phyloP scores from a whole-genome alignment of 2,797 vertebrate species.

The Trachurus trachurus region DNA sequence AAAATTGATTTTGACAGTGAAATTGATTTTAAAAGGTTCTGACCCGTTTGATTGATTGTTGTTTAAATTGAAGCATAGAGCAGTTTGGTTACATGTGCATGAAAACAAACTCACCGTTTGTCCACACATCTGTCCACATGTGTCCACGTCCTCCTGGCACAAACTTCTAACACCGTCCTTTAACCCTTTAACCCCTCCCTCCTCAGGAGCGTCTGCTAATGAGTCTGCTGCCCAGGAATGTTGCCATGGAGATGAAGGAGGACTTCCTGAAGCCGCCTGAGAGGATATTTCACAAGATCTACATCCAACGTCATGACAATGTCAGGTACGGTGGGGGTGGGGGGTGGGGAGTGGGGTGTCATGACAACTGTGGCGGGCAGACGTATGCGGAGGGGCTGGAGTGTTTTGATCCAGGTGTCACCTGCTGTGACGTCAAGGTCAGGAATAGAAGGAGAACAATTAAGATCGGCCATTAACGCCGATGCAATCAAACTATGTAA shows the following conservation, averaged over 20 bases:
- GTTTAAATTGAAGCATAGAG: not conserved
- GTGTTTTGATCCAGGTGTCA: slow-evolving; percentile 67
- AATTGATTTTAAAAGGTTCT: not conserved
- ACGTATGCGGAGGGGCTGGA: slow-evolving; percentile 7
- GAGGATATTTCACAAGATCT: slow-evolving; percentile 98
- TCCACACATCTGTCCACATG: too few relatives aligned
- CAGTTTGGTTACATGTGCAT: not conserved
- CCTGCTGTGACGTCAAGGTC: slow-evolving; percentile 67
- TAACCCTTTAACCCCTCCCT: slow-evolving; percentile 35
- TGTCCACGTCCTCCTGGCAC: not conserved
- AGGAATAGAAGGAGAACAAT: slow-evolving; percentile 62
- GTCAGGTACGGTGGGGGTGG: slow-evolving; percentile 97
- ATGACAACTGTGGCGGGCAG: slow-evolving; percentile 71
- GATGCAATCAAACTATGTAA: slow-evolving; percentile 37
- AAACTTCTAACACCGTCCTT: slow-evolving; percentile 45
- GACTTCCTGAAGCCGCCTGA: slow-evolving; percentile 97
- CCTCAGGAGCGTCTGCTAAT: slow-evolving; percentile 94
- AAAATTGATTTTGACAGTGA: too few relatives aligned
- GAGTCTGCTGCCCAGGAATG: slow-evolving; percentile 96
- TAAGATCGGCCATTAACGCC: slow-evolving; percentile 35
- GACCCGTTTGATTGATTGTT: too few relatives aligned
- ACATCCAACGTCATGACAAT: slow-evolving; percentile 97
- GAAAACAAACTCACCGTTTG: not conserved
- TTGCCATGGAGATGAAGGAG: slow-evolving; percentile 99
- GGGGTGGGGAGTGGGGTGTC: slow-evolving; percentile 50